Conservation (phyloP, 2,797 vertebrate genomes). For the Danio tinwini region DNA sequence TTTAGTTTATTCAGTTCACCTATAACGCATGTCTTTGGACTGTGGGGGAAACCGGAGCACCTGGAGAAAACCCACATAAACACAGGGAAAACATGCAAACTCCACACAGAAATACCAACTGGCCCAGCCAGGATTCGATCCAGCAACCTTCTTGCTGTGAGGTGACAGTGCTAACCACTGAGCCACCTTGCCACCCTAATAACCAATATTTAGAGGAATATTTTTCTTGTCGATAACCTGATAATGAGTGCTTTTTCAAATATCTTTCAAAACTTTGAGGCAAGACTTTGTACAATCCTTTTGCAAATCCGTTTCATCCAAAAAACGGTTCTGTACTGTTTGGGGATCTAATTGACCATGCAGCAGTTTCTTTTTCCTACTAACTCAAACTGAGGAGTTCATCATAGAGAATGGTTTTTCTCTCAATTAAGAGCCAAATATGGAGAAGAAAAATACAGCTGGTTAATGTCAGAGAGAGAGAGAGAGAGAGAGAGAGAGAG, state of each 20-base stretch:
- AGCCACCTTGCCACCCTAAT: too few relatives aligned
- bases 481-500: constrained; percentile 22
- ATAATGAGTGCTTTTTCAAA: neutral
- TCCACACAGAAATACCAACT: too few relatives aligned
- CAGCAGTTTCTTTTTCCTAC: constrained; percentile 48
- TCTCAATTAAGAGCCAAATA: constrained; percentile 60
- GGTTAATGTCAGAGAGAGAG: constrained; percentile 46
- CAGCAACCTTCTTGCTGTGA: too few relatives aligned
- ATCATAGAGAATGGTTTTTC: constrained; percentile 35
- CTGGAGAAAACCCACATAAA: too few relatives aligned
- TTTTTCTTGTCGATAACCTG: neutral
- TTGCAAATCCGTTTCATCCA: neutral
- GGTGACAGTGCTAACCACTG: too few relatives aligned
- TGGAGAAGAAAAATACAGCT: constrained; percentile 57
- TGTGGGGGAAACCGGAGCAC: too few relatives aligned
- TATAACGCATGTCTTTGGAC: too few relatives aligned
- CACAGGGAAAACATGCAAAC: too few relatives aligned
- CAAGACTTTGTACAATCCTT: neutral
- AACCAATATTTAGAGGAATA: neutral
- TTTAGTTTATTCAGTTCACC: too few relatives aligned
- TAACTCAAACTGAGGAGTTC: constrained; percentile 31
- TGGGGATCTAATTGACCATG: constrained; percentile 52
- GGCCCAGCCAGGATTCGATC: too few relatives aligned
- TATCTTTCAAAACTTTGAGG: neutral
- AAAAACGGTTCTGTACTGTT: neutral